A percentile compares a stretch with the other conserved stretches of the same genome.
Evolutionary conservation across 2,113 vertebrate genomes (phyloP).

Genomic region (Zosterops pallidus): DNA sequence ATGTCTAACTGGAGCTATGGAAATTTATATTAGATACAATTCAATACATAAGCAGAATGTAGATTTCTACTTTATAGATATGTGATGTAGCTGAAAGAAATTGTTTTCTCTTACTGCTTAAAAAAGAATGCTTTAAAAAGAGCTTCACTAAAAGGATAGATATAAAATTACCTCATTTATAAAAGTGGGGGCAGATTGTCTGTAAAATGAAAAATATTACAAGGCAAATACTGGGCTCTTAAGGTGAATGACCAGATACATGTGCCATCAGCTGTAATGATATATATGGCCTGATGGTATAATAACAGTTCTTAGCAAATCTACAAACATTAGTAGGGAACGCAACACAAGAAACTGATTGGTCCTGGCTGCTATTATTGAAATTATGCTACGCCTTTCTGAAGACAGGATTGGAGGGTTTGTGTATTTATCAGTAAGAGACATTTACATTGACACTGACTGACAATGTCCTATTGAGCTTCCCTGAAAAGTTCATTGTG

Average conservation of each 20-base stretch:
- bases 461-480: constrained; percentile 56
- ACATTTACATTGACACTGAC: constrained; percentile 40
- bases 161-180: not conserved
- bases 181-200: not conserved
- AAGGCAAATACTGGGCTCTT: not conserved
- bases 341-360: not conserved
- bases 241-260: not conserved
- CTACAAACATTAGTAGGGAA: not conserved
- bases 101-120: not conserved
- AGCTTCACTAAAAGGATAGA: not conserved
- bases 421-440: not conserved
- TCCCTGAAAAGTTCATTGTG: constrained; percentile 62
- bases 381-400: not conserved
- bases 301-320: not conserved
- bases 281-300: not conserved
- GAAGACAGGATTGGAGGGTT: not conserved
- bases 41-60: not conserved
- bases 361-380: not conserved
- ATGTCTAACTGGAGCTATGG: not conserved
- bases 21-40: not conserved
- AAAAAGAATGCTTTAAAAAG: not conserved
- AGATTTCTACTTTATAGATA: not conserved
- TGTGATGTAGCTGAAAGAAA: not conserved
- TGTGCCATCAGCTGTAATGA: not conserved
- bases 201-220: not conserved